Base-by-base conservation (phyloP, 2,113 vertebrate genomes). In the Etheostoma spectabile region DNA sequence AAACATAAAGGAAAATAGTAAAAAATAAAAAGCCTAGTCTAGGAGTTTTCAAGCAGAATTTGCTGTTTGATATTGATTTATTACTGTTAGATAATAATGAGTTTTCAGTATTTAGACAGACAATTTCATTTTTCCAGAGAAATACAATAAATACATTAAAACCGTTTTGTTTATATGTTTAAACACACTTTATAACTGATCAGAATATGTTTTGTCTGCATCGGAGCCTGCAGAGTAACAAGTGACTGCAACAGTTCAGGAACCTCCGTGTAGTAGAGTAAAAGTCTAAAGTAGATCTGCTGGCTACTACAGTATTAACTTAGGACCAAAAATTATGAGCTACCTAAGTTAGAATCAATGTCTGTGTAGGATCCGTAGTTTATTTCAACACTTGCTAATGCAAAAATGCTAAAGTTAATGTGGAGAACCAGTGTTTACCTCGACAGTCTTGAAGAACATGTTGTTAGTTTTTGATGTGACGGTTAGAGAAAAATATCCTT, bases 381-480 rank as follows among this genome's bases (percentile, higher is more conserved):
- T 10, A 38, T 8, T 10, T 38, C 38, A 42, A 42, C 38, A 42
- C 38, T 42, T 42, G 38, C 10, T 42, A 42, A 42, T 42, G 38
- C 10, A 42, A 42, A 27, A 42, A 42, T 42, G 0, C 27, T 27
- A 42, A 42, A 42, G 38, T 42, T 42, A 42, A 42, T 42, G 38
- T 42, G 10, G 2, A 42, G 38, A 42, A 3, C 38, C 38, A 14
- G 21, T 8, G 46, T 46, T 82, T 84, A 89, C 89, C 89, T 89
- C 69, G 10, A 2, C 13, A 1, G 1, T 21, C 49, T 18, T 87
- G 78, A 30, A 87, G 73, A 84, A 89, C 89, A 91, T 91, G 78
- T 53, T 82, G 71, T 10, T 21, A 6, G 56, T 11, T 2, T 27
- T 49, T 48, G 4, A 19, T 3, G 52, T 4, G 42, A 42, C 49